A percentile compares a stretch with the other conserved stretches of the same genome.
Evolutionary conservation across 1,140 invertebrate species (phyloP).

Genomic region (Leptonema lineaticorne): DNA sequence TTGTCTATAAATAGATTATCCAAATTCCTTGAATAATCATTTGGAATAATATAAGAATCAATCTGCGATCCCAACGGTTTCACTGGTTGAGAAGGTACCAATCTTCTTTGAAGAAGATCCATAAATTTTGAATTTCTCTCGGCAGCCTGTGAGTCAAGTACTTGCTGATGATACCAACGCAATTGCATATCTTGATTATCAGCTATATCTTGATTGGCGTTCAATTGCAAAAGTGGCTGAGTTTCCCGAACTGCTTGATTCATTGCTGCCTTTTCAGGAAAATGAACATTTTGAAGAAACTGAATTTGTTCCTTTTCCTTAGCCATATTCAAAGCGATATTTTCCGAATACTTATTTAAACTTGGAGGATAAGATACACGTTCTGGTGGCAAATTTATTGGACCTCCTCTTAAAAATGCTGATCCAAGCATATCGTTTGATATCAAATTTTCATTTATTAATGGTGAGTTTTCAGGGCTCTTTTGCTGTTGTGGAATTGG

Average conservation of each 20-base stretch:
- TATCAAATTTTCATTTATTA: slow-evolving; percentile 32
- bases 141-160: slow-evolving; percentile 48
- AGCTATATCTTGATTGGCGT: slow-evolving; percentile 42
- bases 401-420: slow-evolving; percentile 32
- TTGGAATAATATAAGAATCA: slow-evolving; percentile 25
- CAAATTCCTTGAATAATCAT: slow-evolving; percentile 31
- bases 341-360: slow-evolving; percentile 35
- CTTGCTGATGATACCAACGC: slow-evolving; percentile 50
- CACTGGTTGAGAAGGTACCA: slow-evolving; percentile 25
- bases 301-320: slow-evolving; percentile 52
- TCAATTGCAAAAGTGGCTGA: slow-evolving; percentile 43
- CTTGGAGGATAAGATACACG: slow-evolving; percentile 28
- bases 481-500: slow-evolving; percentile 33
- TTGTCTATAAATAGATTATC: slow-evolving; percentile 37
- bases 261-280: slow-evolving; percentile 50
- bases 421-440: slow-evolving; percentile 27
- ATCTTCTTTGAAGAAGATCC: slow-evolving; percentile 39
- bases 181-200: slow-evolving; percentile 43
- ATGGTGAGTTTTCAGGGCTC: slow-evolving; percentile 35
- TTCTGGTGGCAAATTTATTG: slow-evolving; percentile 30
- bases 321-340: slow-evolving; percentile 21
- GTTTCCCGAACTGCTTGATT: slow-evolving; percentile 48
- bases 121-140: slow-evolving; percentile 48
- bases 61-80: slow-evolving; percentile 29
- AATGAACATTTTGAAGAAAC: slow-evolving; percentile 59